Percentiles rank a stretch among this genome's conserved stretches.
phyloP scores from a whole-genome alignment of 2,113 vertebrate species.

The Bufo gargarizans region DNA sequence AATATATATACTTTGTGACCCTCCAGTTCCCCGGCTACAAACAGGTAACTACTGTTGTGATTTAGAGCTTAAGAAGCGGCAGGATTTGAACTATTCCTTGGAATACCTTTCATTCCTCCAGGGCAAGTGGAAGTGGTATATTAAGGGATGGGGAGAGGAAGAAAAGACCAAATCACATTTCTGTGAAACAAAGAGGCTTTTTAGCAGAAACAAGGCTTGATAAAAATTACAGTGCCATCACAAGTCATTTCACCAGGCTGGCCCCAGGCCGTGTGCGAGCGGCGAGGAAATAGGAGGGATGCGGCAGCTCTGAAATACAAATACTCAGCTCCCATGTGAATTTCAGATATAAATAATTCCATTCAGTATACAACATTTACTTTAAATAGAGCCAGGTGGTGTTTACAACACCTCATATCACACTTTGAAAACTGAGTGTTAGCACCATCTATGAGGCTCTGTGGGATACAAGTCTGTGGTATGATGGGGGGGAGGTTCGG shows the following conservation, averaged over 20 bases:
- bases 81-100: slow-evolving; percentile 72
- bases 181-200: slow-evolving; percentile 82
- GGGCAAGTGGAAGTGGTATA: slow-evolving; percentile 78
- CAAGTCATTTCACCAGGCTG: slow-evolving; percentile 73
- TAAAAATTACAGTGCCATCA: slow-evolving; percentile 81
- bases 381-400: slow-evolving; percentile 72
- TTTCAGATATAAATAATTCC: slow-evolving; percentile 72
- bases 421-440: slow-evolving; percentile 47
- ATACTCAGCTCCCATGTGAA: slow-evolving; percentile 67
- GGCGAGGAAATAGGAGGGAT: slow-evolving; percentile 70
- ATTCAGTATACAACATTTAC: slow-evolving; percentile 67
- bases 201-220: slow-evolving; percentile 81
- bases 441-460: slow-evolving; percentile 34
- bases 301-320: slow-evolving; percentile 69
- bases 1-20: slow-evolving; percentile 47
- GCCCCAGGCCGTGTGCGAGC: slow-evolving; percentile 71
- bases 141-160: slow-evolving; percentile 76
- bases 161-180: slow-evolving; percentile 81
- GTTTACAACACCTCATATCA: slow-evolving; percentile 59
- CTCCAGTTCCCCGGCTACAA: neutral
- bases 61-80: slow-evolving; percentile 73
- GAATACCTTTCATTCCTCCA: slow-evolving; percentile 76
- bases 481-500: neutral
- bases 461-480: slow-evolving; percentile 29
- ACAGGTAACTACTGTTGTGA: slow-evolving; percentile 67